phyloP scores from a whole-genome alignment of 30 jellyfish, hydroid and myxozoan genomes.

The Cassiopea xamachana region DNA sequence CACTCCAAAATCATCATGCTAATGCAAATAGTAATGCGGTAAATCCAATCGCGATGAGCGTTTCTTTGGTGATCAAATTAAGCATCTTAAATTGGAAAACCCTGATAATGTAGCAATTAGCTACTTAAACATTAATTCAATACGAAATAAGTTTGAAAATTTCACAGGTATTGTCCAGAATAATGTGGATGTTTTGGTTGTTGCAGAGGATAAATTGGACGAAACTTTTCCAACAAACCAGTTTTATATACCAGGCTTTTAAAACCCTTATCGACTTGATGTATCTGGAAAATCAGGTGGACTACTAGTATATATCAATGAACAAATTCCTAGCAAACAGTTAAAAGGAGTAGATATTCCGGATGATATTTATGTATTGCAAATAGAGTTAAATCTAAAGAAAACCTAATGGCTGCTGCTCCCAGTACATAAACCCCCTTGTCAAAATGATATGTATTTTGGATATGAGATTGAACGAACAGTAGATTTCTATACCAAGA shows the following conservation, averaged over 20 bases:
- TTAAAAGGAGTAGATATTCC: neutral
- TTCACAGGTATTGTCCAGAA: conserved; percentile 20
- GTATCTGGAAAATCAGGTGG: conserved; percentile 37
- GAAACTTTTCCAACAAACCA: conserved; percentile 34
- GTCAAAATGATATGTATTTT: neutral
- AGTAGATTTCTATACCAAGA: neutral
- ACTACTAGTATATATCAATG: conserved; percentile 28
- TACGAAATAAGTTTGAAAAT: conserved; percentile 28
- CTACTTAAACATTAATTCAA: conserved; percentile 36
- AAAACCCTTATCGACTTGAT: conserved; percentile 32
- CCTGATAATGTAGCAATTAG: neutral
- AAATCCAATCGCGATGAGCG: neutral
- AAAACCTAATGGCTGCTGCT: neutral
- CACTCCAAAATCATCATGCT: neutral
- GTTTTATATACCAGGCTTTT: conserved; percentile 26
- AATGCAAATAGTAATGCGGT: neutral
- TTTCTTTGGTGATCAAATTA: neutral
- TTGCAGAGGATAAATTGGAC: conserved; percentile 44
- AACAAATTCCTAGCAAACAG: neutral
- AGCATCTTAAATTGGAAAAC: neutral
- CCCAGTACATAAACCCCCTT: neutral
- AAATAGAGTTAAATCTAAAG: neutral
- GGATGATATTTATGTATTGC: neutral
- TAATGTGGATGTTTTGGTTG: conserved; percentile 19
- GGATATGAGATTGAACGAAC: neutral